Base-by-base conservation (phyloP, 2,888 invertebrate species). In the Troides oblongomaculatus region DNA sequence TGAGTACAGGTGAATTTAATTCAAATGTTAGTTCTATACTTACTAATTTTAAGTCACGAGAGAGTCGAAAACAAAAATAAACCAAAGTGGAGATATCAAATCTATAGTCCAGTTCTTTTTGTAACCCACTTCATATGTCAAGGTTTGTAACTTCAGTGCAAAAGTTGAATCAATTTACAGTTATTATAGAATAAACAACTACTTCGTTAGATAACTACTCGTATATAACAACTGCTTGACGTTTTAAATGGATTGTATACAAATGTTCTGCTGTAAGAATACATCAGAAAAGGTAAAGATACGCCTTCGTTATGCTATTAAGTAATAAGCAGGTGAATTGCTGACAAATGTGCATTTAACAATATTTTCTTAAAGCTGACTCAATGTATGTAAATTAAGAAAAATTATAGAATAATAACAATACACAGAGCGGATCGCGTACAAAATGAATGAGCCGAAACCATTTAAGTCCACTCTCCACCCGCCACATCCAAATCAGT, bases 381-480 rank as follows among this genome's bases (percentile, higher is more conserved):
- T 64, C 68, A 39, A 60, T 53, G 67, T 43, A n/a, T 30, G 63
- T 46, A 63, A 59, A 68, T 68, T 63, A 59, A 59, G 68, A 68
- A 59, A 68, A 68, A 68, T 58, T 43, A 62, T 50, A 50, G 43
- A 58, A 64, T 68, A 68, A 68, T 68, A 57, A 68, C 46, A 63
- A 36, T 53, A 50, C 30, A 5, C 53, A 64, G 63, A n/a, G 63
- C 63, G 68, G 30, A n/a, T 21, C 63, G 12, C 36, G 53, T 39
- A 36, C 14, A 30, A 68, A 53, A 68, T 64, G 63, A 68, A 68
- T 64, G 50, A 68, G 21, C 6, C 10, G 63, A 18, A 2, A 14
- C 68, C 68, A 59, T 68, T 68, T 64, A 68, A 57, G 59, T 68
- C 0, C 17, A 12, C 25, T 46, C 57, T 23, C 23, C 25, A 36